phyloP scores from a whole-genome alignment of 2,888 invertebrate genomes.

The Crepidodera aurea region DNA sequence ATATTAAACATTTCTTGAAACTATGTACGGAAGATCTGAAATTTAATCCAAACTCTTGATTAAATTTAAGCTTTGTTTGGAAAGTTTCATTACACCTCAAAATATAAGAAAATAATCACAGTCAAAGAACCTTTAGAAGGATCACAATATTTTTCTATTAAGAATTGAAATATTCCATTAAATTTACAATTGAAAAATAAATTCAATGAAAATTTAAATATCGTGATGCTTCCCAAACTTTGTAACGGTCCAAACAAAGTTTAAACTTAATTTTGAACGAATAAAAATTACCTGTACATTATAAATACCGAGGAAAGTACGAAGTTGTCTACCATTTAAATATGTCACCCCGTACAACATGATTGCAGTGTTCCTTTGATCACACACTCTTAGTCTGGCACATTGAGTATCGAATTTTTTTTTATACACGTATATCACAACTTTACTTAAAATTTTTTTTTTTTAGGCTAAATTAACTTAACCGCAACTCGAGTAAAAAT shows the following conservation, averaged over 20 bases:
- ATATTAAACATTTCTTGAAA: too few relatives aligned
- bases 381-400: slow-evolving; percentile 60
- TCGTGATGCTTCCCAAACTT: background rate
- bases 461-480: slow-evolving; percentile 46
- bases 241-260: background rate
- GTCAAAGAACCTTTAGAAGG: background rate
- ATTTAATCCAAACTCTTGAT: too few relatives aligned
- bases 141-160: background rate
- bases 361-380: slow-evolving; percentile 48
- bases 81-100: too few relatives aligned
- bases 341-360: slow-evolving; percentile 44
- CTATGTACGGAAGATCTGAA: too few relatives aligned
- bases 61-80: too few relatives aligned
- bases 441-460: slow-evolving; percentile 58
- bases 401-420: slow-evolving; percentile 59
- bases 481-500: slow-evolving; percentile 43
- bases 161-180: too few relatives aligned
- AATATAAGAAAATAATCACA: slow-evolving; percentile 12
- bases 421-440: slow-evolving; percentile 63
- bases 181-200: too few relatives aligned
- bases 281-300: too few relatives aligned
- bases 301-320: background rate
- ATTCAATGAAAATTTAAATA: too few relatives aligned
- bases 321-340: slow-evolving; percentile 25
- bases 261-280: background rate